Base-by-base conservation (phyloP, 2,797 vertebrate genomes). In the Falco rusticolus region DNA sequence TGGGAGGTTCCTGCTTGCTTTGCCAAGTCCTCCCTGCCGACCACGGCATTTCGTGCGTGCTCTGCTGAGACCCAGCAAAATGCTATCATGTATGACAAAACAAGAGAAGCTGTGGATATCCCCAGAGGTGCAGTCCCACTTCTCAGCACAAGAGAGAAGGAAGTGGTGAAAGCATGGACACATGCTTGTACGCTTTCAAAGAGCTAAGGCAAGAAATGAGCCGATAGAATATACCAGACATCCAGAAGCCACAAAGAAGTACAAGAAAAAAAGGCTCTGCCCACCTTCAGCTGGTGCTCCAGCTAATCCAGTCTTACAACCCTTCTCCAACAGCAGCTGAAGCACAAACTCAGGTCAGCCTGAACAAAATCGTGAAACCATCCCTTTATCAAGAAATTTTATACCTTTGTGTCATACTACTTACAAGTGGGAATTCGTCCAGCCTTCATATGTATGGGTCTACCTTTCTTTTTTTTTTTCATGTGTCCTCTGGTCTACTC, bases 101-200 rank as follows among this genome's bases (percentile, higher is more conserved):
- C 1, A 5, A 47, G 31, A 82, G 77, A 48, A 65, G 59, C 45
- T 74, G 64, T 10, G 90, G 70, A 93, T 85, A 71, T 31, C 91
- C 85, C 80, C 91, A 84, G 88, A 3, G 5, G 56, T 18, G 61
- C 86, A 87, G 81, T 50, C 50, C 65, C 57, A n/a, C 78, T 90
- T 94, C 77, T 93, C 65, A 72, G 33, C 31, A 89, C 64, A 93
- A 94, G 78, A 69, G 85, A 92, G 81, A 94, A 96, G 94, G 93
- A 95, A 96, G 89, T 91, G 93, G 61, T 78, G 82, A 90, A 92
- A 77, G 57, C 79, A 59, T 4, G 13, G 74, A 83, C 84, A 56
- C 21, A 28, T 16, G 60, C 47, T 88, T 59, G 78, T 0, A 21
- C 26, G 28, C 53, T 63, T 18, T 51, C 29, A 80, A 70, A 68